These are phyloP conservation scores for honey bee (Apis mellifera) DNA, from an alignment of 1,140 invertebrate species.

Conservation along the genomic window Amel_HAv3.1 CM009939.2:3923001-3923500, in stretches of 20 bases:
- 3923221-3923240: neutral
- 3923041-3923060: constrained; percentile 36
- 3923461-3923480: too few species aligned
- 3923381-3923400: too few species aligned
- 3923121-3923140: constrained; percentile 1
- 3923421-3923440: too few species aligned
- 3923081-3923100: constrained; percentile 1
- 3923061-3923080: neutral
- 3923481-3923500: too few species aligned
- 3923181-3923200: neutral
- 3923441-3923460: too few species aligned
- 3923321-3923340: neutral
- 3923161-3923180: neutral
- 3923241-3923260: neutral
- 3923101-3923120: constrained; percentile 1
- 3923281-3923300: neutral
- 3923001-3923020: constrained; percentile 18
- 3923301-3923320: neutral
- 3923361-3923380: too few species aligned
- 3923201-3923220: neutral
- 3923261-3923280: neutral
- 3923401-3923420: too few species aligned
- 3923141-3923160: neutral
- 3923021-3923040: constrained; percentile 25
- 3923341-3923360: too few species aligned